These are phyloP conservation scores for Rhagium mordax DNA, from an alignment of 2,888 invertebrate genomes.

Conservation along the genomic window DNA sequence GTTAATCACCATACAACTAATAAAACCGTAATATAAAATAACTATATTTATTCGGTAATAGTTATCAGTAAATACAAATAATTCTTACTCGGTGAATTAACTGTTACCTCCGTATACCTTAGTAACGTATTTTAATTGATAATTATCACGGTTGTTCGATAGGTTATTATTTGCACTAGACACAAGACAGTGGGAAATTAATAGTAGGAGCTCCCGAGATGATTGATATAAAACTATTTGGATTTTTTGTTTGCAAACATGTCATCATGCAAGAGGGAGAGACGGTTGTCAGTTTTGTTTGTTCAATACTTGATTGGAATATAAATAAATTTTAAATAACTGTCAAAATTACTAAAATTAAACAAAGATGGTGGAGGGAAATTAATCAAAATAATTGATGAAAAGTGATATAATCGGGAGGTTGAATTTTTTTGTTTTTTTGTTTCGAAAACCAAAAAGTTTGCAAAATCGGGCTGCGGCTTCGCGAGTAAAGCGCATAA, in stretches of 20 bases:
- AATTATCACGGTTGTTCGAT: conserved; percentile 2
- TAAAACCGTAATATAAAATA: conserved; percentile 17
- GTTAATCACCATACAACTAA: not conserved
- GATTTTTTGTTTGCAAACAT: not conserved
- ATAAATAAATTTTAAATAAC: no score
- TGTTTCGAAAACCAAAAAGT: no score
- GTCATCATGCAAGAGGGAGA: not conserved
- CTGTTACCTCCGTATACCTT: not conserved
- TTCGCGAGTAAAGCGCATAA: no score
- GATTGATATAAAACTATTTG: not conserved
- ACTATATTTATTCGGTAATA: conserved; percentile 25
- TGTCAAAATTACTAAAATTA: no score
- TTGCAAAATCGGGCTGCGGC: no score
- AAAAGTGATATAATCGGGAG: no score
- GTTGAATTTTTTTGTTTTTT: no score
- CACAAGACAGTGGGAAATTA: not conserved
- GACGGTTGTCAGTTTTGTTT: no score
- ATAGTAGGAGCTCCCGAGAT: not conserved
- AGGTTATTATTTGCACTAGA: not conserved
- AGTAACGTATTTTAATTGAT: not conserved
- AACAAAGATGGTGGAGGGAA: no score
- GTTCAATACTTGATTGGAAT: no score
- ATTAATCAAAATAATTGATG: no score
- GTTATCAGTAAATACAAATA: conserved; percentile 1
- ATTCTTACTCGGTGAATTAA: conserved; percentile 1